phyloP scores from a whole-genome alignment of 2,797 vertebrate genomes.

The Graptemys geographica region DNA sequence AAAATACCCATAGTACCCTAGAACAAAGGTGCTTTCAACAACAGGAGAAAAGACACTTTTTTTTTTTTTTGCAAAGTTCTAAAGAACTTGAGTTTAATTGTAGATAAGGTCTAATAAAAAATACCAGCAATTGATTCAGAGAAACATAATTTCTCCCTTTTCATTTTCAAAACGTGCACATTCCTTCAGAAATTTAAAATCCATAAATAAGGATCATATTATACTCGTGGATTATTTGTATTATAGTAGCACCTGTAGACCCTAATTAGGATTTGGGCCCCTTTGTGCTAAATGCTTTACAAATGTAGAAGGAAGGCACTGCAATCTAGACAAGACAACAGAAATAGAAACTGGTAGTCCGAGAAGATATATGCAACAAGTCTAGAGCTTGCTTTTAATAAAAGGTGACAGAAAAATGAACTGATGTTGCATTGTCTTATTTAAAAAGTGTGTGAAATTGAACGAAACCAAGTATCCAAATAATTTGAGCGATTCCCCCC shows the following conservation, averaged over 20 bases:
- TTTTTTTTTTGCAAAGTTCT: background rate
- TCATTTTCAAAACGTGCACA: background rate
- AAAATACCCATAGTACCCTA: background rate
- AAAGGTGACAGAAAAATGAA: background rate
- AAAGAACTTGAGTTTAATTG: background rate
- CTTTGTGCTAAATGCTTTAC: background rate
- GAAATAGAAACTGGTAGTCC: background rate
- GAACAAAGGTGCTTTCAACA: background rate
- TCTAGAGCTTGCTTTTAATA: background rate
- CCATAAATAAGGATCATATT: background rate
- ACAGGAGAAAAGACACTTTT: background rate
- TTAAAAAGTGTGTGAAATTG: background rate
- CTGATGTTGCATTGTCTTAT: background rate
- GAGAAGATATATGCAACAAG: background rate
- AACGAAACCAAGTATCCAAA: background rate
- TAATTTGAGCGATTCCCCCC: background rate
- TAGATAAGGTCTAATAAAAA: background rate
- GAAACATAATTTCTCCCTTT: no score
- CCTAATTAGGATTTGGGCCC: background rate
- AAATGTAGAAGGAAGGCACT: background rate
- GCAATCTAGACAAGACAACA: background rate
- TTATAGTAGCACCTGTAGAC: background rate
- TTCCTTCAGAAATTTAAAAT: background rate
- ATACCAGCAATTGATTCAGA: background rate
- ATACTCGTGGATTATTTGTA: background rate